Evolutionary conservation across 2,888 invertebrate species (phyloP), one percentile per base, ranked within the genome.

Genomic region (Arge pagana): DNA sequence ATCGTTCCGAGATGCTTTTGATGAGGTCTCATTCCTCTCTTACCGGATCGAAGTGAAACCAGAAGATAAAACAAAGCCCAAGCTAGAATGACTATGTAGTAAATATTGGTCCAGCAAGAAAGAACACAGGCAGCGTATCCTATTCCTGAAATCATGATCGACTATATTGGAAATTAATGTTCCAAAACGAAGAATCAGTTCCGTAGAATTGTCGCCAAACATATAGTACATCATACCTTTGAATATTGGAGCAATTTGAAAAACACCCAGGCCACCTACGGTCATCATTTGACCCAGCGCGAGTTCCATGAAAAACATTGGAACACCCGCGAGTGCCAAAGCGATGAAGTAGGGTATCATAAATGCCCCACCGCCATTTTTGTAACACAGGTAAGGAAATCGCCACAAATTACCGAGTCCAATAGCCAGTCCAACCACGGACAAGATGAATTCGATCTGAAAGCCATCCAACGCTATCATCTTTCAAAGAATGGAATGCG

Each of bases 61-160:
- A 94, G 89, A 79, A 98, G 92, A 77, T 98, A 98, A 80, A 94
- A 97, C 62, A 97, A 87, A 2, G 96, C 96, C 97, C 98, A 98
- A 1, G 96, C 93, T 61, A 98, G 82, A 62, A 99, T 95, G 13
- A 99, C 96, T 65, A 99, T 98, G 81, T 99, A 98, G 81, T 96
- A 98, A 45, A 96, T 89, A 76, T 98, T 98, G 84, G 98, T 90
- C 98, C 98, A 98, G 73, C 95, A 96, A 0, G 97, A 96, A 90
- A 96, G 94, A 8, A 99, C 94, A 2, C 96, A 96, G 3, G 97
- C 95, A 5, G 96, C 97, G 72, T 97, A 98, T 8, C 98, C 98
- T 68, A 98, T 96, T 63, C 98, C 83, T 83, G 67, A 4, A 63
- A 53, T 36, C 24, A 50, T 28, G 26, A 45, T 10, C 11, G 8